phyloP scores from a whole-genome alignment of 2,888 invertebrate species.

The Metalampra italica region DNA sequence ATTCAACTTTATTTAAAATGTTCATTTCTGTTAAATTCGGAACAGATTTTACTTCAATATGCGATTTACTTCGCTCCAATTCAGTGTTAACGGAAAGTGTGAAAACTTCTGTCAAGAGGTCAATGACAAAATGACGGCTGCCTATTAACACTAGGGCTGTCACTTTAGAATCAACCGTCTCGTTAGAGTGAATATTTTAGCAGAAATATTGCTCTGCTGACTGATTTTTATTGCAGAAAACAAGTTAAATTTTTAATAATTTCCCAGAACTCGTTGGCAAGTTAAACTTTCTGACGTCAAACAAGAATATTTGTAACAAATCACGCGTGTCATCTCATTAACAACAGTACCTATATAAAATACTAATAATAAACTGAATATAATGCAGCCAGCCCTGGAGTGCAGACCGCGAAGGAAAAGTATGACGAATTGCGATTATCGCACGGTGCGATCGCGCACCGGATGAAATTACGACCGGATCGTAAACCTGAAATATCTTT shows the following conservation, averaged over 20 bases:
- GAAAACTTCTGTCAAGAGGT: constrained; percentile 36
- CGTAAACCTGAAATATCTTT: neutral
- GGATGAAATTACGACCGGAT: constrained; percentile 31
- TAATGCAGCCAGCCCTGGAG: constrained; percentile 27
- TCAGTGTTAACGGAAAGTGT: constrained; percentile 30
- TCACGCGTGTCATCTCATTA: constrained; percentile 14
- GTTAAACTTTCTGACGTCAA: constrained; percentile 20
- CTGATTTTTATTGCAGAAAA: constrained; percentile 17
- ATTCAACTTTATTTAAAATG: neutral
- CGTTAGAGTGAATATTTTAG: neutral
- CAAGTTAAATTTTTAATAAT: constrained; percentile 11
- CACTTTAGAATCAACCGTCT: constrained; percentile 7
- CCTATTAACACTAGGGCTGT: constrained; percentile 26
- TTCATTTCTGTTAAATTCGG: constrained; percentile 10
- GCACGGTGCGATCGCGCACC: constrained; percentile 29
- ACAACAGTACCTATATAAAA: constrained; percentile 8
- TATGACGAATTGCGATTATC: constrained; percentile 57
- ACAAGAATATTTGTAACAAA: constrained; percentile 20
- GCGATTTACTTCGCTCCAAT: constrained; percentile 19
- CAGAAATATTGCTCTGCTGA: constrained; percentile 23
- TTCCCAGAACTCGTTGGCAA: constrained; percentile 21
- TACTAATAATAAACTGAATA: constrained; percentile 17
- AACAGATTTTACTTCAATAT: constrained; percentile 7
- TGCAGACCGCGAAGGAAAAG: constrained; percentile 43
- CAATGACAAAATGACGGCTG: constrained; percentile 38